These are phyloP conservation scores for Passer montanus DNA, from an alignment of 2,113 vertebrate genomes.

Conservation along the genomic window DNA sequence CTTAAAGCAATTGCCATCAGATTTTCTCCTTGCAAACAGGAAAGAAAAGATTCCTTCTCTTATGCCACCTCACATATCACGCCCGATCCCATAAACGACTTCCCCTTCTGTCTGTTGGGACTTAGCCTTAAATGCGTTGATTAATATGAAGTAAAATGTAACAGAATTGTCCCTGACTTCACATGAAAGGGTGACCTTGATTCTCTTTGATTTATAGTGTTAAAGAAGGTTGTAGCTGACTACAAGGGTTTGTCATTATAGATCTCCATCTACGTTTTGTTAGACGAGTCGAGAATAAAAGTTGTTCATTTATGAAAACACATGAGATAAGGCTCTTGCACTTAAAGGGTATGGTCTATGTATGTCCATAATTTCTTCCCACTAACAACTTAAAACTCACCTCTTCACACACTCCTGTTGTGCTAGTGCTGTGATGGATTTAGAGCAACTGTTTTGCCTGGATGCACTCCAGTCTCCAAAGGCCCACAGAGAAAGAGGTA, in stretches of 20 bases:
- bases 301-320: neutral
- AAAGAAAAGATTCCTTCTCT: slow-evolving; percentile 46
- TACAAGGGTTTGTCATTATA: neutral
- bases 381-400: neutral
- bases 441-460: neutral
- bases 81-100: slow-evolving; percentile 22
- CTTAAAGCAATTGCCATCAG: neutral
- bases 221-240: neutral
- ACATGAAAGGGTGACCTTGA: neutral
- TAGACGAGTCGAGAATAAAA: neutral
- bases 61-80: slow-evolving; percentile 49
- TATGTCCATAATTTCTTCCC: neutral
- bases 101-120: slow-evolving; percentile 46
- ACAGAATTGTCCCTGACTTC: neutral
- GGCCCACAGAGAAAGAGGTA: neutral
- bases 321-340: neutral
- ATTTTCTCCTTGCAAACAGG: slow-evolving; percentile 34
- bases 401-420: neutral
- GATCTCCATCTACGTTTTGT: neutral
- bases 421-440: neutral
- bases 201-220: neutral
- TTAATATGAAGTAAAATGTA: slow-evolving; percentile 46
- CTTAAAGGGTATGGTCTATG: neutral
- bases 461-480: neutral
- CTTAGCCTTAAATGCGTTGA: slow-evolving; percentile 40